Evolutionary conservation across 1,140 invertebrate species (phyloP).

Genomic region (Bombus breviceps): DNA sequence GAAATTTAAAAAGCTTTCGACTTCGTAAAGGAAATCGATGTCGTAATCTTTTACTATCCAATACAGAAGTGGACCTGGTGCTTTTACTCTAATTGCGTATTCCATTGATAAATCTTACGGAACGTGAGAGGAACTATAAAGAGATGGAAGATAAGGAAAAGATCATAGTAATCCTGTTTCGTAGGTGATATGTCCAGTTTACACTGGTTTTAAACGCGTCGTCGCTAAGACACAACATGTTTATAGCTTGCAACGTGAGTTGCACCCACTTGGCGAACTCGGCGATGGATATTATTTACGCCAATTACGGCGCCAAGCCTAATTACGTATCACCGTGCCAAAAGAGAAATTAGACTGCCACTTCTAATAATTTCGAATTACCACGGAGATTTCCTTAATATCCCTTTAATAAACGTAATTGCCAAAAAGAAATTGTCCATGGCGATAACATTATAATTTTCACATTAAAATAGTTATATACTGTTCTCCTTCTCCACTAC

Average conservation of each 20-base stretch:
- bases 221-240: constrained; percentile 44
- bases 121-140: background rate
- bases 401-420: background rate
- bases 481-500: background rate
- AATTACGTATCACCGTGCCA: constrained; percentile 44
- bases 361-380: constrained; percentile 29
- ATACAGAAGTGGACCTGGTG: background rate
- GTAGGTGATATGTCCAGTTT: constrained; percentile 37
- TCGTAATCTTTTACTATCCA: background rate
- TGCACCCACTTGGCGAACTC: constrained; percentile 18
- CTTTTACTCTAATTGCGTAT: constrained; percentile 20
- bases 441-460: background rate
- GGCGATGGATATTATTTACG: constrained; percentile 48
- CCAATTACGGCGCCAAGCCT: constrained; percentile 50
- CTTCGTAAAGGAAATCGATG: background rate
- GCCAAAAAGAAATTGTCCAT: background rate
- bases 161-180: constrained; percentile 32
- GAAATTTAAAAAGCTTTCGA: background rate
- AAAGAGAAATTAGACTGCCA: constrained; percentile 43
- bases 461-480: background rate
- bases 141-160: constrained; percentile 24
- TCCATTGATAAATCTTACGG: constrained; percentile 11
- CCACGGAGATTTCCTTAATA: constrained; percentile 6
- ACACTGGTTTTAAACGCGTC: constrained; percentile 46
- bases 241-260: constrained; percentile 35